These are phyloP conservation scores for Bhutanitis thaidina DNA, from an alignment of 2,888 invertebrate species.

Conservation along the genomic window DNA sequence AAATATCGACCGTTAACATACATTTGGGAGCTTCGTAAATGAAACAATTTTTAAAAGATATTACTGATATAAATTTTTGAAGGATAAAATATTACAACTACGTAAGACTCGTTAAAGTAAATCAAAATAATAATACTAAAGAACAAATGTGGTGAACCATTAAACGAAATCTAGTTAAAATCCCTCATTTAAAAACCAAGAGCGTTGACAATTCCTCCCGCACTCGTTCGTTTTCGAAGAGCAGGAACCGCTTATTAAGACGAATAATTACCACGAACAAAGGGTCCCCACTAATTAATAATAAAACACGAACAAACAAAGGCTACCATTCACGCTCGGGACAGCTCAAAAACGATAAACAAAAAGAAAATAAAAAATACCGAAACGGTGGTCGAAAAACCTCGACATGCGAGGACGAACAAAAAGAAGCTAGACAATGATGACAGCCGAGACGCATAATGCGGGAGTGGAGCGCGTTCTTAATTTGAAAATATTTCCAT, in stretches of 20 bases:
- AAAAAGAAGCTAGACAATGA: constrained; percentile 77
- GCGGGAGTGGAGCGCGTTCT: constrained; percentile 74
- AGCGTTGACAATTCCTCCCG: constrained; percentile 62
- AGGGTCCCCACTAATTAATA: constrained; percentile 78
- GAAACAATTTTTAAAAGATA: too few species aligned
- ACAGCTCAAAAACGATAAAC: constrained; percentile 59
- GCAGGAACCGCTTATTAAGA: constrained; percentile 79
- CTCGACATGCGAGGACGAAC: constrained; percentile 76
- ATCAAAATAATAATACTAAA: neutral
- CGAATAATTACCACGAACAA: constrained; percentile 79
- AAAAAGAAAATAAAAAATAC: constrained; percentile 58
- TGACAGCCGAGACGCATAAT: constrained; percentile 77
- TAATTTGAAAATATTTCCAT: constrained; percentile 80
- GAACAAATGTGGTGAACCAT: constrained; percentile 25
- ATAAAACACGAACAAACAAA: constrained; percentile 79
- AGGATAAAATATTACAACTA: too few species aligned
- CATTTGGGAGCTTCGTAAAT: too few species aligned
- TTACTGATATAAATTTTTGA: too few species aligned
- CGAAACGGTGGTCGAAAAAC: constrained; percentile 79
- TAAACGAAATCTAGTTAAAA: constrained; percentile 40
- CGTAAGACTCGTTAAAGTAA: too few species aligned
- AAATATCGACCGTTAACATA: too few species aligned
- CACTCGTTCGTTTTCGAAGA: constrained; percentile 62
- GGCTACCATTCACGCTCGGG: constrained; percentile 73
- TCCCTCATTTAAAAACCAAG: constrained; percentile 52